These are phyloP conservation scores for Ruditapes philippinarum DNA, from an alignment of 1,140 invertebrate species.

Conservation along the genomic window DNA sequence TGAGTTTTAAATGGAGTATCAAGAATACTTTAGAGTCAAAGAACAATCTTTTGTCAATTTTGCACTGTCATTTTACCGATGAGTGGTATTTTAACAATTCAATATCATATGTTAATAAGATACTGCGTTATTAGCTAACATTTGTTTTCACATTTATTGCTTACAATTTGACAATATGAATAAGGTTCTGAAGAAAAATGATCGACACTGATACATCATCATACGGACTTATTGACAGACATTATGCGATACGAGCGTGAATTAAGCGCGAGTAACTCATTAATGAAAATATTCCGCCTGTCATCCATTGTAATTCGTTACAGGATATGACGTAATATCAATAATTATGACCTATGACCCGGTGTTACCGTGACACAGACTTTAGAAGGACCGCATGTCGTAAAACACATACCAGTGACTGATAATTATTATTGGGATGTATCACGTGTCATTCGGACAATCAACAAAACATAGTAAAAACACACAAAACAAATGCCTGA, in stretches of 20 bases:
- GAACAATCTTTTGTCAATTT: too few relatives aligned
- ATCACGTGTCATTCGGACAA: conserved; percentile 34
- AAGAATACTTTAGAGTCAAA: too few relatives aligned
- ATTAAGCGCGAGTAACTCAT: conserved; percentile 2
- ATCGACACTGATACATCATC: conserved; percentile 36
- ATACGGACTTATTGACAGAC: conserved; percentile 4
- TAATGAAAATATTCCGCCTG: conserved; percentile 17
- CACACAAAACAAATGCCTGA: neutral
- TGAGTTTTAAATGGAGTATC: too few relatives aligned
- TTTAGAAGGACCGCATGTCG: conserved; percentile 31
- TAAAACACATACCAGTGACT: conserved; percentile 41
- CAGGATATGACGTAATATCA: conserved; percentile 5
- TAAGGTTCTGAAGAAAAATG: conserved; percentile 2
- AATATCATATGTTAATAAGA: too few relatives aligned
- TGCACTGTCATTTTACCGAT: too few relatives aligned
- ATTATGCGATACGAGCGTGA: neutral
- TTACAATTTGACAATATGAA: neutral
- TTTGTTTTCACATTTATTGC: neutral
- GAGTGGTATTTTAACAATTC: too few relatives aligned
- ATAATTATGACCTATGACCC: conserved; percentile 56
- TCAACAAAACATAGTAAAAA: neutral
- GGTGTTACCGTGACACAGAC: conserved; percentile 44
- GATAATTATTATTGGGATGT: conserved; percentile 37
- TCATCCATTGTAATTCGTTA: conserved; percentile 1
- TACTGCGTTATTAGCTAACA: too few relatives aligned